phyloP scores from a whole-genome alignment of 2,888 invertebrate genomes.

The Encarsia formosa region DNA sequence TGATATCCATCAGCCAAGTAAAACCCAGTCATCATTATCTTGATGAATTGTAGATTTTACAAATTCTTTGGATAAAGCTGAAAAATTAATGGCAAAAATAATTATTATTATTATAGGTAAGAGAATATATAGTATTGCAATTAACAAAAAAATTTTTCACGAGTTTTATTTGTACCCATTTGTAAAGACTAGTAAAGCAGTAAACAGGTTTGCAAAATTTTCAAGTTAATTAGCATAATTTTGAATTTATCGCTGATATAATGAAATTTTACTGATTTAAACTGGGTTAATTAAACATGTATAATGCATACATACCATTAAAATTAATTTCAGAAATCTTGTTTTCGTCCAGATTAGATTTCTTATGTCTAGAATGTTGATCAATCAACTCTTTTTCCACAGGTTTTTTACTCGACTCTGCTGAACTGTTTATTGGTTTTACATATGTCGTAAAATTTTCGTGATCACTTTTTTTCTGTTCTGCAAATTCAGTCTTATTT shows the following conservation, averaged over 20 bases:
- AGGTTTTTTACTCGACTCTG: not conserved
- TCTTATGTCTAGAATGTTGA: not conserved
- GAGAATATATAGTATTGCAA: too few species aligned
- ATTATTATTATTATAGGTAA: not conserved
- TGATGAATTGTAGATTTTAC: conserved; percentile 37
- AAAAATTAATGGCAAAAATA: conserved; percentile 21
- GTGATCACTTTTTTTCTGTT: not conserved
- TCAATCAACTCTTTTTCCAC: not conserved
- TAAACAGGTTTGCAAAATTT: not conserved
- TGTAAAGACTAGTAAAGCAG: too few species aligned
- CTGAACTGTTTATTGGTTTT: not conserved
- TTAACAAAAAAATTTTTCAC: too few species aligned
- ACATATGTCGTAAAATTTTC: not conserved
- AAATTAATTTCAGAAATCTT: conserved; percentile 32
- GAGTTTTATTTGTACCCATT: too few species aligned
- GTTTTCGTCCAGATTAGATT: conserved; percentile 4
- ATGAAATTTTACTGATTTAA: too few species aligned
- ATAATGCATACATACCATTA: conserved; percentile 33
- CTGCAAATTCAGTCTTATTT: not conserved
- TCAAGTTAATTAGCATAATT: too few species aligned
- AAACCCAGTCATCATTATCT: conserved; percentile 45
- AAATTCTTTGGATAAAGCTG: conserved; percentile 44
- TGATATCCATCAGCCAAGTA: conserved; percentile 27
- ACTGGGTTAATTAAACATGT: too few species aligned
- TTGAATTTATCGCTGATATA: too few species aligned